These are phyloP conservation scores for Xestia sexstrigata DNA, from an alignment of 2,888 invertebrate genomes.

Conservation along the genomic window DNA sequence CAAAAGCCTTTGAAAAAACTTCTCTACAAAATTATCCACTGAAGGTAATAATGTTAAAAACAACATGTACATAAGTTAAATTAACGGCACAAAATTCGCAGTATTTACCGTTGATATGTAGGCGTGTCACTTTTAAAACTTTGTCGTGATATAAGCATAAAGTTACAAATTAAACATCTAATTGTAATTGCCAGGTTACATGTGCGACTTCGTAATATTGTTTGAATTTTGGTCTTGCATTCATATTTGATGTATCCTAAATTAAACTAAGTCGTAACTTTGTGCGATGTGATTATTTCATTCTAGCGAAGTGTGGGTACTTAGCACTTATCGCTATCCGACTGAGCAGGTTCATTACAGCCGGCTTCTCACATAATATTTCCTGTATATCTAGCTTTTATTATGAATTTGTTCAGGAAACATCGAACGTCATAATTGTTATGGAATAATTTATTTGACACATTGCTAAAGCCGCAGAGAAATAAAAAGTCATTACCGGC, in stretches of 20 bases:
- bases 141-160: constrained; percentile 49
- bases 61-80: constrained; percentile 45
- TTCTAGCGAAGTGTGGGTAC: constrained; percentile 14
- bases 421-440: constrained; percentile 37
- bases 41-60: constrained; percentile 46
- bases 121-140: constrained; percentile 52
- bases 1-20: constrained; percentile 25
- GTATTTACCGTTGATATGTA: constrained; percentile 48
- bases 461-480: constrained; percentile 46
- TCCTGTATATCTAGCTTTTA: constrained; percentile 8
- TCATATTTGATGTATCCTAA: constrained; percentile 18
- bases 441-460: constrained; percentile 48
- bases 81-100: constrained; percentile 46
- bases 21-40: constrained; percentile 19
- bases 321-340: constrained; percentile 25
- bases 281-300: constrained; percentile 15
- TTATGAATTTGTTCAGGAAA: constrained; percentile 27
- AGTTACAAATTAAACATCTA: constrained; percentile 61
- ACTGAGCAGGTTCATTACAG: constrained; percentile 32
- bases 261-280: constrained; percentile 6
- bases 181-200: constrained; percentile 59
- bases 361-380: constrained; percentile 18
- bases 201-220: constrained; percentile 35
- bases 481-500: constrained; percentile 57
- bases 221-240: constrained; percentile 23